These are phyloP conservation scores for Montipora capricornis DNA, from an alignment of 64 coral and sea anemone genomes.

Conservation along the genomic window DNA sequence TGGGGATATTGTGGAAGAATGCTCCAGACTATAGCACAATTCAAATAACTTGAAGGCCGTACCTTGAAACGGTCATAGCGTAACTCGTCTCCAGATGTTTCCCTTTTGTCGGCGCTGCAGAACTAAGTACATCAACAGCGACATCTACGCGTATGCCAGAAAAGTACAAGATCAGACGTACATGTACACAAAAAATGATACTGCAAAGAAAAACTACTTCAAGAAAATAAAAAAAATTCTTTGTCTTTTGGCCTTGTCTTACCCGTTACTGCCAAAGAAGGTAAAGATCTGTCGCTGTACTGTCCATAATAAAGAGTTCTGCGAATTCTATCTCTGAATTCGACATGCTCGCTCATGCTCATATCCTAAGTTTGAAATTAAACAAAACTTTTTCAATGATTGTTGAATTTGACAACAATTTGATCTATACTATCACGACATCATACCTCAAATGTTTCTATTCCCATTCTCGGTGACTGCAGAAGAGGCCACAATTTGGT, in stretches of 20 bases:
- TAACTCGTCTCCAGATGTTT: constrained; percentile 73
- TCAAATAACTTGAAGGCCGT: background rate
- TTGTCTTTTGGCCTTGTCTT: background rate
- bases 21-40: background rate
- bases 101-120: constrained; percentile 49
- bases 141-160: constrained; percentile 57
- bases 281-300: constrained; percentile 82
- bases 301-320: constrained; percentile 87
- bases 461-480: background rate
- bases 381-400: background rate
- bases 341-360: constrained; percentile 28
- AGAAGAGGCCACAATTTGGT: too few species aligned
- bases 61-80: constrained; percentile 86
- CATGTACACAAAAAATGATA: background rate
- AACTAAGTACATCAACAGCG: constrained; percentile 85
- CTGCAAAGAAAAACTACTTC: background rate
- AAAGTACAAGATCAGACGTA: background rate
- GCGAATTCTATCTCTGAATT: constrained; percentile 76
- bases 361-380: background rate
- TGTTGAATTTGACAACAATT: background rate
- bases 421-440: background rate
- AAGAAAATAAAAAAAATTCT: background rate
- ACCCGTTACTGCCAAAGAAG: constrained; percentile 93
- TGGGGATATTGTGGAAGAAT: background rate
- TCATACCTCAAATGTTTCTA: constrained; percentile 12